phyloP scores from a whole-genome alignment of 2,113 vertebrate genomes.

The Ondatra zibethicus region DNA sequence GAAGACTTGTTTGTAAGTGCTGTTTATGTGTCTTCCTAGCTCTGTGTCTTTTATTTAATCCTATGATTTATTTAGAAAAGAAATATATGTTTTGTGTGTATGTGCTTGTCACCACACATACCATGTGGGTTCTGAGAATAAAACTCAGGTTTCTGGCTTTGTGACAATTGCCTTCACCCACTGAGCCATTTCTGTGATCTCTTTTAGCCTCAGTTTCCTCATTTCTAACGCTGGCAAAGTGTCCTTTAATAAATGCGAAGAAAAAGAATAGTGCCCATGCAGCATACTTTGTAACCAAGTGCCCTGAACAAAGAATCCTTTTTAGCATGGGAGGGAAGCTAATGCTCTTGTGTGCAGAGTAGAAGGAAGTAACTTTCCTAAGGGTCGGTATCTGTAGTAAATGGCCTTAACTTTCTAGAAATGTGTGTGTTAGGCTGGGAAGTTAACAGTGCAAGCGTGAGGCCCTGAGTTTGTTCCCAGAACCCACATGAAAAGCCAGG shows the following conservation, averaged over 20 bases:
- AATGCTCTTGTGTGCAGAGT: not conserved
- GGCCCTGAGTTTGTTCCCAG: not conserved
- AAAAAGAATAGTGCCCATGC: not conserved
- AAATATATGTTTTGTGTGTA: not conserved
- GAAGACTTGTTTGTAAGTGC: not conserved
- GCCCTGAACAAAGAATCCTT: not conserved
- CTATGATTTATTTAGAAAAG: not conserved
- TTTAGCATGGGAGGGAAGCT: not conserved
- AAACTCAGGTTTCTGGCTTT: not conserved
- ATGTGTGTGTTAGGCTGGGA: not conserved
- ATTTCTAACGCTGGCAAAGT: not conserved
- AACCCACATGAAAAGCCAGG: no score
- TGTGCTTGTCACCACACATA: not conserved
- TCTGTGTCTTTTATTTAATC: not conserved
- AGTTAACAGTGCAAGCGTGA: not conserved
- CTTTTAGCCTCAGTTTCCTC: not conserved
- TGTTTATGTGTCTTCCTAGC: not conserved
- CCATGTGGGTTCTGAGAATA: not conserved
- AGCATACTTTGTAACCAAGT: not conserved
- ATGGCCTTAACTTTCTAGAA: constrained; percentile 12
- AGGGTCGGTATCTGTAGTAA: not conserved
- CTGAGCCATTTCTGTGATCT: not conserved
- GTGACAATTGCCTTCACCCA: not conserved
- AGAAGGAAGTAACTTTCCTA: not conserved
- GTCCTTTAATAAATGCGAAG: not conserved